Evolutionary conservation across 2,113 vertebrate species (phyloP), one percentile per base, ranked within the genome.

Genomic region (Alligator sinensis): DNA sequence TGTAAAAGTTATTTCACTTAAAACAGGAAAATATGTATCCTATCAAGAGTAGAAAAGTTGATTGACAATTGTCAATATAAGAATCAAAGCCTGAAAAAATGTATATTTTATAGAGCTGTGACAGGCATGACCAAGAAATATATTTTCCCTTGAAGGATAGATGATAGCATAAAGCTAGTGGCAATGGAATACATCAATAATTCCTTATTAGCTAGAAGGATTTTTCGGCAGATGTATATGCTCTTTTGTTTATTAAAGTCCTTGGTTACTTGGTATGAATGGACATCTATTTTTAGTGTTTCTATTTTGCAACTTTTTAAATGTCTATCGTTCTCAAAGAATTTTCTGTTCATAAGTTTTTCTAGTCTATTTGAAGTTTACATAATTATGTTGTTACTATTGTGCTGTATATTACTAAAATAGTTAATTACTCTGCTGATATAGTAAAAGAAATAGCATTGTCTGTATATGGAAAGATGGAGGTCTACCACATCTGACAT

Each of bases 401-500:
- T 76, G 84, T 75, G 61, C 92, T 82, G 5, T 91, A 82, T 80
- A 84, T 63, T 3, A 82, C 91, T 94, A 94, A 96, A 88, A 87
- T 79, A 80, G 47, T 75, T 90, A 89, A 96, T 92, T 95, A 16
- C 94, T 83, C 92, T 89, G 80, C 72, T 95, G 84, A 80, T n/a
- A 21, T 68, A 88, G 80, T 92, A 91, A 82, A 82, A 92, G 85
- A 61, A 96, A 96, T 84, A 57, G 64, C 85, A 61, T 94, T 97
- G 34, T 86, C 95, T 87, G 89, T 55, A 22, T 38, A 93, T 24
- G 38, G 80, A 83, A 80, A 93, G 94, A 86, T 86, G 75, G 84
- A 92, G 87, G 62, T 86, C 81, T 96, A 92, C 94, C 82, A 93
- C 94, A 86, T 93, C 89, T 16, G 80, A 89, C 92, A 95, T 86